Conservation (phyloP, 2,797 vertebrate species). For the Dermochelys coriacea region DNA sequence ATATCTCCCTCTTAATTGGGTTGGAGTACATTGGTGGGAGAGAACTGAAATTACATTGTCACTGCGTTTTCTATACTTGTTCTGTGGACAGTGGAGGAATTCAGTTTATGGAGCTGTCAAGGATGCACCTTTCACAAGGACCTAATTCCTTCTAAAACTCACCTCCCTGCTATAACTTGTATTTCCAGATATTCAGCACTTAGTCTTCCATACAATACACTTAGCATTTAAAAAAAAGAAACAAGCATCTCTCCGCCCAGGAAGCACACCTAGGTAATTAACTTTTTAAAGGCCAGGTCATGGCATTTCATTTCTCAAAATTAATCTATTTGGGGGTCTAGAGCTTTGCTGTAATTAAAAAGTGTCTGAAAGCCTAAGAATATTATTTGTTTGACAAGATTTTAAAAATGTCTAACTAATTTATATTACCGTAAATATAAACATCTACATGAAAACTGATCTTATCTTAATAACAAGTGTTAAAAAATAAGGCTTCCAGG, state of each 20-base stretch:
- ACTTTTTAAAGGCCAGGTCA: background rate
- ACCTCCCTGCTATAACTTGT: background rate
- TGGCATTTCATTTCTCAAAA: background rate
- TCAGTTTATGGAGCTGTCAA: background rate
- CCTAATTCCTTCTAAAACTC: background rate
- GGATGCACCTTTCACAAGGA: background rate
- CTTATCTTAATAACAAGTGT: background rate
- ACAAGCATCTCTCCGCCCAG: background rate
- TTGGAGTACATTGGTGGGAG: background rate
- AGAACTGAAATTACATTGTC: background rate
- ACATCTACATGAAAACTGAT: slow-evolving; percentile 28
- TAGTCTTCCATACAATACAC: background rate
- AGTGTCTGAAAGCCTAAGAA: background rate
- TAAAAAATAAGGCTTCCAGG: slow-evolving; percentile 1
- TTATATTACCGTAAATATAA: slow-evolving; percentile 35
- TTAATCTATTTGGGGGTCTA: slow-evolving; percentile 2
- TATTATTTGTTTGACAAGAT: slow-evolving; percentile 10
- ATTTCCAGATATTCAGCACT: background rate
- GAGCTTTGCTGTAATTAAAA: slow-evolving; percentile 26
- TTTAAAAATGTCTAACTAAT: slow-evolving; percentile 23
- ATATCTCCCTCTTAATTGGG: background rate
- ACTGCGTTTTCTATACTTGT: background rate
- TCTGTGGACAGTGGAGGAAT: background rate
- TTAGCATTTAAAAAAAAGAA: background rate
- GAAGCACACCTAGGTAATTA: background rate